These are phyloP conservation scores for Rhagonycha fulva DNA, from an alignment of 2,888 invertebrate genomes.

Conservation along the genomic window DNA sequence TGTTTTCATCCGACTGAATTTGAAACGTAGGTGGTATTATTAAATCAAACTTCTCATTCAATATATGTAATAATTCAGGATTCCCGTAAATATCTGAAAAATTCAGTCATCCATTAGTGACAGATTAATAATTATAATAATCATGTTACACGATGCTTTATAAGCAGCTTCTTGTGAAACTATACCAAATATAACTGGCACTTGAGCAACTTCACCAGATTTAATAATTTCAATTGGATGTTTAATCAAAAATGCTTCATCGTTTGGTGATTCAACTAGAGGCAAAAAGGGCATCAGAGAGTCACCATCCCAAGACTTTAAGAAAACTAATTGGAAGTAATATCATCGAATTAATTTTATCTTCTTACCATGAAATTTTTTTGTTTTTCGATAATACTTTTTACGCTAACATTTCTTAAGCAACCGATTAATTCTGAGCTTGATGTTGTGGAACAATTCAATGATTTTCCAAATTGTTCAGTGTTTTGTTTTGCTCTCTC, in stretches of 20 bases:
- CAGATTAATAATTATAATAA: neutral
- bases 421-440: conserved; percentile 37
- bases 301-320: conserved; percentile 74
- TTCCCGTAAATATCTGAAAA: conserved; percentile 42
- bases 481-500: conserved; percentile 64
- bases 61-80: conserved; percentile 44
- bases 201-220: conserved; percentile 56
- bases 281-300: conserved; percentile 82
- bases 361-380: neutral
- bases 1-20: conserved; percentile 42
- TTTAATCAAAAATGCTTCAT: conserved; percentile 70
- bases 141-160: conserved; percentile 57
- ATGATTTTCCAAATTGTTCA: conserved; percentile 61
- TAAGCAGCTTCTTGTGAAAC: conserved; percentile 76
- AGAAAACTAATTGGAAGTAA: conserved; percentile 6
- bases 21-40: conserved; percentile 54
- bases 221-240: conserved; percentile 62
- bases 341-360: neutral
- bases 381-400: neutral
- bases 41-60: conserved; percentile 54
- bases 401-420: neutral
- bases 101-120: neutral
- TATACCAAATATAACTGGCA: conserved; percentile 76
- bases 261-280: conserved; percentile 69
- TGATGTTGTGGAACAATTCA: conserved; percentile 63